Percentiles rank a stretch among this genome's conserved stretches.
phyloP scores from a whole-genome alignment of 1,140 invertebrate species.

The Whitmania pigra region DNA sequence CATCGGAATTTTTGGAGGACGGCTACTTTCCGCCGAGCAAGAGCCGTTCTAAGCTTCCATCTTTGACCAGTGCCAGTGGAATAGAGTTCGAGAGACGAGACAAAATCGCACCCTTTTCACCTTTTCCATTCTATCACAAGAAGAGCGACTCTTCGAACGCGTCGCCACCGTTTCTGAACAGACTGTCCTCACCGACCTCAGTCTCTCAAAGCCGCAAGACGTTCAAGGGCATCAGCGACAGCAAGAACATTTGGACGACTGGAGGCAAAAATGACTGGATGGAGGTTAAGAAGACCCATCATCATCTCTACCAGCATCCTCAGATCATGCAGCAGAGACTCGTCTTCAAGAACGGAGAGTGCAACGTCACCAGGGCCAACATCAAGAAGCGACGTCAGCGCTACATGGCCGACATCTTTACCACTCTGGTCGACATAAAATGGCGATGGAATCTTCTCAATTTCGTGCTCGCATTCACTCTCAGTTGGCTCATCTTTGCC shows the following conservation, averaged over 20 bases:
- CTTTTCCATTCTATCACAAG: background rate
- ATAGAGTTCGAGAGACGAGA: background rate
- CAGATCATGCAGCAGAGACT: slow-evolving; percentile 43
- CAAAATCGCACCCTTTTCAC: background rate
- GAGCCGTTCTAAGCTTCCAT: background rate
- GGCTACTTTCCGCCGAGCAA: no score
- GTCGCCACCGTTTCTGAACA: background rate
- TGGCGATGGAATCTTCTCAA: slow-evolving; percentile 45
- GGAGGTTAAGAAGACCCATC: background rate
- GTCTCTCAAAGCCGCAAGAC: background rate
- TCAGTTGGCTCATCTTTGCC: slow-evolving; percentile 46
- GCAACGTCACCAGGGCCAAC: slow-evolving; percentile 79
- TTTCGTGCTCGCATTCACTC: slow-evolving; percentile 43
- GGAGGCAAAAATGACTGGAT: background rate
- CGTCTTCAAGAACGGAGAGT: slow-evolving; percentile 84
- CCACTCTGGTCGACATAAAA: slow-evolving; percentile 54
- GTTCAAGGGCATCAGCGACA: background rate
- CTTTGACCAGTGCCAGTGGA: background rate
- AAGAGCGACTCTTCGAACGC: slow-evolving; percentile 4
- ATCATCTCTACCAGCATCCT: slow-evolving; percentile 25
- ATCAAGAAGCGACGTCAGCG: slow-evolving; percentile 71
- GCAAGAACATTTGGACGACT: background rate
- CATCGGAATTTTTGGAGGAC: background rate
- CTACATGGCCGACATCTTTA: slow-evolving; percentile 77
- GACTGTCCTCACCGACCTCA: background rate